Evolutionary conservation across 2,888 invertebrate genomes (phyloP), one percentile per base, ranked within the genome.

Genomic region (Gibbula magus): DNA sequence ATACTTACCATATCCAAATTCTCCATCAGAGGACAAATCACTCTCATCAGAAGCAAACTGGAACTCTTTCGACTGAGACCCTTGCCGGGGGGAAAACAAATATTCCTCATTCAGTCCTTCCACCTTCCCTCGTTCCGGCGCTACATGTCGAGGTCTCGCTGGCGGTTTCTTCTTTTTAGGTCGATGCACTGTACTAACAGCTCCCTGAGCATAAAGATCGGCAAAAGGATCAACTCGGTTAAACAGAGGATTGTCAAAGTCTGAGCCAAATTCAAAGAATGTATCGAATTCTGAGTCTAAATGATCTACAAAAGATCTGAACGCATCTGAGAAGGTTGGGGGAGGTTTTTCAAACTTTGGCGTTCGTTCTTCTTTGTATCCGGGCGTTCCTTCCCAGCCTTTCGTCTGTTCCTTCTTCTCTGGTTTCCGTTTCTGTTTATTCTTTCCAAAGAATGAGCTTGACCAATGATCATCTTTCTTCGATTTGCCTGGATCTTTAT

Each of bases 231-330:
- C 70, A 32, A 73, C 75, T 35, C 80, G 84, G 61, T 81, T 82
- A 74, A 85, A 86, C 77, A 86, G 86, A 7, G 86, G 75, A 4
- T 86, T 82, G 70, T 87, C 87, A 54, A 83, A 84, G 56, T 80
- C 82, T 0, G 80, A 78, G 29, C 83, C 84, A n/a, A 77, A 78
- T 13, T 70, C 78, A 39, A 86, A 87, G 66, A 85, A 85, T 61
- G 86, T 81, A 78, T 84, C 86, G 67, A 88, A 88, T 52, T 86
- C 84, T 32, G 83, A 81, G 32, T 86, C 88, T 25, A 89, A 74
- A 75, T 88, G 85, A 84, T 88, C 87, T n/a, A 89, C 86, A 84
- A 89, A 89, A 53, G 86, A 86, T 56, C 85, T 85, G 79, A 89
- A 89, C 7, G 89, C 89, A 78, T 86, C 86, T 1, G 88, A 89